A percentile compares a stretch with the other conserved stretches of the same genome.
Conservation (phyloP, 1,140 invertebrate species). For the Macrosteles quadrilineatus region DNA sequence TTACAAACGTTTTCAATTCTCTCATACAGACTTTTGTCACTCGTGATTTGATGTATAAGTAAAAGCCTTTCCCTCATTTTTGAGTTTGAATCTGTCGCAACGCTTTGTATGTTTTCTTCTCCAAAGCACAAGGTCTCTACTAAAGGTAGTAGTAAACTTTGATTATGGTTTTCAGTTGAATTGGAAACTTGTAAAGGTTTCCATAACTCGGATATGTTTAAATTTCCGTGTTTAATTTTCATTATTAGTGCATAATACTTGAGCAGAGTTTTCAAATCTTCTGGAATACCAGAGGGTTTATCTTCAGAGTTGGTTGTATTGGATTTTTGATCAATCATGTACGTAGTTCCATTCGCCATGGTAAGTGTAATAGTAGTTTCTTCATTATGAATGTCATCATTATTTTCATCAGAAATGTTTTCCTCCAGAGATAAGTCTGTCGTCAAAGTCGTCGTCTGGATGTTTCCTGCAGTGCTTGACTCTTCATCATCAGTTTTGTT, state of each 20-base stretch:
- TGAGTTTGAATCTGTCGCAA: not conserved
- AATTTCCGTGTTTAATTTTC: slow-evolving; percentile 6
- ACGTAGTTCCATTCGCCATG: not conserved
- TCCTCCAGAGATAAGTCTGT: not conserved
- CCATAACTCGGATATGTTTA: not conserved
- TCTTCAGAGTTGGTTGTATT: not conserved
- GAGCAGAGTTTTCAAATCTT: not conserved
- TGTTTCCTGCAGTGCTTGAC: not conserved
- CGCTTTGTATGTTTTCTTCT: not conserved
- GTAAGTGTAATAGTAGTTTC: not conserved
- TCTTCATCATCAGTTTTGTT: not conserved
- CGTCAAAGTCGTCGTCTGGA: not conserved
- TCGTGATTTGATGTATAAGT: not conserved
- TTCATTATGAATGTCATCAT: not conserved
- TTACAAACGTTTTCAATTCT: slow-evolving; percentile 24
- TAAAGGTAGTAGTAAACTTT: not conserved
- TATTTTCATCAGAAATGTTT: not conserved
- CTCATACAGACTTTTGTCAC: slow-evolving; percentile 10
- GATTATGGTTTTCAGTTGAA: not conserved
- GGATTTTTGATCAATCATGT: not conserved
- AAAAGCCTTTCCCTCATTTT: not conserved
- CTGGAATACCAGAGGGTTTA: not conserved
- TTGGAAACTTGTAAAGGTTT: not conserved
- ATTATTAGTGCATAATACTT: not conserved
- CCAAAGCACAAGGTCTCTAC: not conserved